phyloP scores from a whole-genome alignment of 2,888 invertebrate species.

The Carabus problematicus region DNA sequence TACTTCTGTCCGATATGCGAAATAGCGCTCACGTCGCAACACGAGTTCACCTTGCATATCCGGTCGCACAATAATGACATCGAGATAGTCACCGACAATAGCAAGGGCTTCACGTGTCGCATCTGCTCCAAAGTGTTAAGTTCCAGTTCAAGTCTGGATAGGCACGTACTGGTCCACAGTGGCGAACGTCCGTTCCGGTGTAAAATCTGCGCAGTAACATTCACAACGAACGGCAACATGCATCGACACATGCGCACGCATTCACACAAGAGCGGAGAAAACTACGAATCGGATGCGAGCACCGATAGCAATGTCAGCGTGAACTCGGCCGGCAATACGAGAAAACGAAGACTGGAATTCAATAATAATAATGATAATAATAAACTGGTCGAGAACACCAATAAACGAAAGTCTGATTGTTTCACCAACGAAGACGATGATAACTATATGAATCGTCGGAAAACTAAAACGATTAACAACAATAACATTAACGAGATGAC shows the following conservation, averaged over 20 bases:
- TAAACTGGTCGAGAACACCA: constrained; percentile 54
- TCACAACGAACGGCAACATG: constrained; percentile 88
- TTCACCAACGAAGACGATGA: constrained; percentile 50
- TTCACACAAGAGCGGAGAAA: constrained; percentile 61
- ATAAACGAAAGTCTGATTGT: constrained; percentile 56
- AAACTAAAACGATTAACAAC: constrained; percentile 49
- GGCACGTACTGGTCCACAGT: constrained; percentile 81
- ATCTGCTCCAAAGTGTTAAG: constrained; percentile 76
- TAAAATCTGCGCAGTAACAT: constrained; percentile 78
- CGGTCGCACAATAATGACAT: constrained; percentile 69
- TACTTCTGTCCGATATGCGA: constrained; percentile 73
- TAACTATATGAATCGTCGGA: constrained; percentile 47
- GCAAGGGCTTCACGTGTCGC: constrained; percentile 66
- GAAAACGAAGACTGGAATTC: constrained; percentile 56
- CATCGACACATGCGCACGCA: constrained; percentile 82
- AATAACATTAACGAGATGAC: constrained; percentile 49
- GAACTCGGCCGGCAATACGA: constrained; percentile 47
- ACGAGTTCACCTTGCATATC: constrained; percentile 74
- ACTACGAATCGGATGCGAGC: constrained; percentile 68
- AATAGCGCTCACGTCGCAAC: constrained; percentile 66
- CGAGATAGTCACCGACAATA: constrained; percentile 54
- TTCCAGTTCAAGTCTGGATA: constrained; percentile 79
- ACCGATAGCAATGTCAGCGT: constrained; percentile 60
- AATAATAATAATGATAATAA: constrained; percentile 57
- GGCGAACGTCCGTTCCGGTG: constrained; percentile 84